Base-by-base conservation (phyloP, 2,888 invertebrate genomes). In the Melieria omissa region DNA sequence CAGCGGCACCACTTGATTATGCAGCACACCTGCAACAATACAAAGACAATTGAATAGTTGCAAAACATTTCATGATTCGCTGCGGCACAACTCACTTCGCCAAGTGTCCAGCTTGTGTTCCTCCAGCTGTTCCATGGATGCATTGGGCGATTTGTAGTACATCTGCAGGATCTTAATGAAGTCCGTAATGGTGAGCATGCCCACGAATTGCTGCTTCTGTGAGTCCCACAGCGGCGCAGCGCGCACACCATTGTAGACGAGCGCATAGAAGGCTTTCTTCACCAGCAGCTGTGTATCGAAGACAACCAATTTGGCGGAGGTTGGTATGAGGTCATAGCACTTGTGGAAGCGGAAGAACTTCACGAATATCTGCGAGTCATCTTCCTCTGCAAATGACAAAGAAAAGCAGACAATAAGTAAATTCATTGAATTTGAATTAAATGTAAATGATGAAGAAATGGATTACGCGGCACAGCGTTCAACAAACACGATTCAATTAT, bases 301-400 rank as follows among this genome's bases (percentile, higher is more conserved):
- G 74, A 99, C 98, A 79, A 99, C 99, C 86, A 99, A 90, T 89
- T 99, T 99, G 80, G 98, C 98, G 83, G 98, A 98, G 74, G 98
- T 98, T 75, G 99, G 99, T 86, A 99, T 98, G 88, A 99, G 92
- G 90, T 99, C 99, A 89, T 99, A 99, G 88, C 99, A 99, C 89
- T 97, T 98, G 91, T 99, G 99, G 88, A 98, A 98, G 88, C 97
- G 96, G 93, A 99, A 99, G 91, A 99, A 99, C 88, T 98, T 98
- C 81, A 97, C 96, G 89, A 96, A 97, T 85, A 98, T 97, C 89
- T 97, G 96, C 85, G 96, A 95, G 89, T 97, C 97, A 89, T 98
- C 97, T 88, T 97, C 96, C 90, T 96, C 97, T 97, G 93, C 12
- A 84, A 85, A 74, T 76, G 67, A 70, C 42, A 60, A 44, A 69